Evolutionary conservation across 2,113 vertebrate species (phyloP).

Genomic region (Pholis gunnellus): DNA sequence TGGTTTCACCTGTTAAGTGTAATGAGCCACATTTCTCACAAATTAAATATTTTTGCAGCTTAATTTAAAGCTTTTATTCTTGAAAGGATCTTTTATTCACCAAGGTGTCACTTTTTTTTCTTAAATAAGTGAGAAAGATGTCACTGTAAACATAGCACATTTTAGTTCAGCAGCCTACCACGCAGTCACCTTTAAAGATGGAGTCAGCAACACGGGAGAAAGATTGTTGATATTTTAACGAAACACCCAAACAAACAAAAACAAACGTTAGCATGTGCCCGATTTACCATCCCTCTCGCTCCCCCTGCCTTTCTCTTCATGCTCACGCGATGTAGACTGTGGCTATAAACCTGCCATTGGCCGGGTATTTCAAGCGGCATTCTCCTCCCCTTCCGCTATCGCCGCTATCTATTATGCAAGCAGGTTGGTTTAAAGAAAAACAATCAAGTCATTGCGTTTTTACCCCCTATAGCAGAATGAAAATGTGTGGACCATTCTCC

Average conservation of each 20-base stretch:
- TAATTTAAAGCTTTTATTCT: constrained; percentile 23
- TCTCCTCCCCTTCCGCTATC: not conserved
- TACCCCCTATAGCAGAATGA: not conserved
- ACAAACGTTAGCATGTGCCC: not conserved
- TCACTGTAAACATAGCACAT: not conserved
- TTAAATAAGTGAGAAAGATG: constrained; percentile 1
- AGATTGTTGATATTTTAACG: not conserved
- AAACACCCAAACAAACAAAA: not conserved
- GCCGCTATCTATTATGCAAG: not conserved
- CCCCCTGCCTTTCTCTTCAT: not conserved
- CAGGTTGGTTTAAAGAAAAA: not conserved
- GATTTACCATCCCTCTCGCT: not conserved
- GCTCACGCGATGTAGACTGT: not conserved
- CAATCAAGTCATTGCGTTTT: not conserved
- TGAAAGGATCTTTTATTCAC: constrained; percentile 8
- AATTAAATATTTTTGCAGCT: constrained; percentile 13
- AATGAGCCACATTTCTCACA: constrained; percentile 45
- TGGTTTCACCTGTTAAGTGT: constrained; percentile 38
- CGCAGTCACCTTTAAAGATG: not conserved
- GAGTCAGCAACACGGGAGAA: not conserved
- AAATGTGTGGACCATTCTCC: not conserved
- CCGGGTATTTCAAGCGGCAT: not conserved
- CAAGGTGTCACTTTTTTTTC: not conserved
- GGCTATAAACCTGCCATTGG: not conserved
- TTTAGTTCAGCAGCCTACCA: constrained; percentile 1